A percentile compares a stretch with the other conserved stretches of the same genome.
phyloP scores from a whole-genome alignment of 2,888 invertebrate genomes.

The Eumerus sabulonum region DNA sequence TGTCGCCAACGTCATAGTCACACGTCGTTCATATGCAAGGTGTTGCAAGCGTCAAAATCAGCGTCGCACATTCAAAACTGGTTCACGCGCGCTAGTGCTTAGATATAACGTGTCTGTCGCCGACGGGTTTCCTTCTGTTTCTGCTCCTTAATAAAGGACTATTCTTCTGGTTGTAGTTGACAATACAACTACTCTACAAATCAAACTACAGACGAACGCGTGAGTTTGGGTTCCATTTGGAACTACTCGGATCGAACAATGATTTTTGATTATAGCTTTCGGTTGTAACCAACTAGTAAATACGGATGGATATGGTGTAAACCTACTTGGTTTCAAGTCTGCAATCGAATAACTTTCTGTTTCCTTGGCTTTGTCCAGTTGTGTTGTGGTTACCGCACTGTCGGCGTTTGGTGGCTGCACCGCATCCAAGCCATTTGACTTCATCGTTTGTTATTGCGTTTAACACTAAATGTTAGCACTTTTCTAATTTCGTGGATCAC shows the following conservation, averaged over 20 bases:
- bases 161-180: conserved; percentile 37
- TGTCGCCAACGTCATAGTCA: conserved; percentile 42
- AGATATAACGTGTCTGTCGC: too few relatives aligned
- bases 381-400: too few relatives aligned
- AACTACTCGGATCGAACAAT: conserved; percentile 32
- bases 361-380: conserved; percentile 56
- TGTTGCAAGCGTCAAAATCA: conserved; percentile 2
- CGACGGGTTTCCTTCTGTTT: not conserved
- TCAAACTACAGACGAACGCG: conserved; percentile 18
- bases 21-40: too few relatives aligned
- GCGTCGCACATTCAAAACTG: conserved; percentile 37
- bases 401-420: conserved; percentile 15
- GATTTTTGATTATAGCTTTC: not conserved
- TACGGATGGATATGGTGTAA: not conserved
- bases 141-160: conserved; percentile 41
- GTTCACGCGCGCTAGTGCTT: too few relatives aligned
- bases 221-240: conserved; percentile 35
- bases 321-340: conserved; percentile 60
- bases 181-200: too few relatives aligned
- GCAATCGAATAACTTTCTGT: conserved; percentile 42
- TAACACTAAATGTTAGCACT: too few relatives aligned
- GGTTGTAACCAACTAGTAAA: not conserved
- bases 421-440: conserved; percentile 38
- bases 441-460: too few relatives aligned
- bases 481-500: too few relatives aligned